Evolutionary conservation across 2,113 vertebrate species (phyloP), one percentile per base, ranked within the genome.

Genomic region (Leptobrachium ailaonicum): DNA sequence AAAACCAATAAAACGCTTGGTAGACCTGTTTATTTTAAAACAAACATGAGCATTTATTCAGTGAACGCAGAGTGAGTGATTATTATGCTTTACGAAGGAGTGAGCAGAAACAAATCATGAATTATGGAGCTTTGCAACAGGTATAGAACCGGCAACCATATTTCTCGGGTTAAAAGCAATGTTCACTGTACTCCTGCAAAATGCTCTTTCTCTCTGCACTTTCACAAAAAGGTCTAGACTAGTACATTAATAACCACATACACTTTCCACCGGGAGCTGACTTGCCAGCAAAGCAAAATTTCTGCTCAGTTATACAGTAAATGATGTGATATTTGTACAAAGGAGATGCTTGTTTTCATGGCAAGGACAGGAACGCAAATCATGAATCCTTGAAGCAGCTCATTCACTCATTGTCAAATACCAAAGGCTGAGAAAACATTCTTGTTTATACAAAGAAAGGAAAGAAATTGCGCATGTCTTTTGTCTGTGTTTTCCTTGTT

Each of bases 91-190:
- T 78, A 71, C 53, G 41, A 11, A 4, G 71, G 12, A 78, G 58
- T 62, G 6, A 50, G 56, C 10, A 3, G 41, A 77, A 70, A 71
- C 9, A 77, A 77, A 77, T 62, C 76, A 71, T 71, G 76, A 64
- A 63, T 63, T 62, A 78, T n/a, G 5, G n/a, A 71, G 14, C 56
- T 2, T 20, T 71, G 76, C 54, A 77, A 70, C 54, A 77, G 66
- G 66, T 67, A 12, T 32, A 42, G 5, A 68, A 9, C 42, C 58
- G 42, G 4, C 62, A 60, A 40, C 76, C 67, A 70, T 60, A 71
- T 71, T 77, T 77, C 67, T 71, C 67, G 41, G 67, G 76, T 70
- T 62, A 47, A 77, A 77, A 62, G 53, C 76, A 77, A 63, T 70
- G 6, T 70, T 70, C 66, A 71, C 40, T 45, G 56, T 47, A 8